Conservation (phyloP, 2,888 invertebrate species). For the Erebia palarica region DNA sequence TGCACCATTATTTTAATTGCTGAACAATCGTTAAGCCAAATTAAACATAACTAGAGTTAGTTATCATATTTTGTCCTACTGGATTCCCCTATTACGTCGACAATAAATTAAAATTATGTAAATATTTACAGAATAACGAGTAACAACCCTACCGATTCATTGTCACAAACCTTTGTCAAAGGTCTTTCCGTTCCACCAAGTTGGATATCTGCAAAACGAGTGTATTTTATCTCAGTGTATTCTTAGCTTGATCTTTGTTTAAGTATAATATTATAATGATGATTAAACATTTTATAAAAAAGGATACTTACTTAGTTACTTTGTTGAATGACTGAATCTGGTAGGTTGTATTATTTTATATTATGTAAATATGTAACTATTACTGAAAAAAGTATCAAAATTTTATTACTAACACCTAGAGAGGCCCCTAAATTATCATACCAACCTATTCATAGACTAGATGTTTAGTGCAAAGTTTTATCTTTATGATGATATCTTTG, state of each 20-base stretch:
- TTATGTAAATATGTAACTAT: too few species aligned
- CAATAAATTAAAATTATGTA: constrained; percentile 42
- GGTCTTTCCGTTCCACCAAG: constrained; percentile 76
- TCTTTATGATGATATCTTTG: too few species aligned
- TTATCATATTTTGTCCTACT: not conserved
- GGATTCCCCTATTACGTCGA: constrained; percentile 1
- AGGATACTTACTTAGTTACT: too few species aligned
- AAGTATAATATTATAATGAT: too few species aligned
- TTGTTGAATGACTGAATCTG: too few species aligned
- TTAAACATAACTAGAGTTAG: not conserved
- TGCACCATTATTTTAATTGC: not conserved
- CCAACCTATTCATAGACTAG: too few species aligned
- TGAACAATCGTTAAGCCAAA: not conserved
- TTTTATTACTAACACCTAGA: too few species aligned
- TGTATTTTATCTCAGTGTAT: constrained; percentile 35
- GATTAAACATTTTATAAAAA: too few species aligned
- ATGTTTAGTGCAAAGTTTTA: too few species aligned
- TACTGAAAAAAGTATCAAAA: too few species aligned
- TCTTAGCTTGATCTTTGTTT: constrained; percentile 23
- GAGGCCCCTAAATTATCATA: too few species aligned
- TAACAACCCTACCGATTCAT: constrained; percentile 52
- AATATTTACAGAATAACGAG: constrained; percentile 45
- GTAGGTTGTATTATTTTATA: too few species aligned
- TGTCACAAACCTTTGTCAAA: constrained; percentile 77
- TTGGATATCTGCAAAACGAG: constrained; percentile 60